Conservation (phyloP, 2,113 vertebrate genomes). For the Amphiprion ocellaris region DNA sequence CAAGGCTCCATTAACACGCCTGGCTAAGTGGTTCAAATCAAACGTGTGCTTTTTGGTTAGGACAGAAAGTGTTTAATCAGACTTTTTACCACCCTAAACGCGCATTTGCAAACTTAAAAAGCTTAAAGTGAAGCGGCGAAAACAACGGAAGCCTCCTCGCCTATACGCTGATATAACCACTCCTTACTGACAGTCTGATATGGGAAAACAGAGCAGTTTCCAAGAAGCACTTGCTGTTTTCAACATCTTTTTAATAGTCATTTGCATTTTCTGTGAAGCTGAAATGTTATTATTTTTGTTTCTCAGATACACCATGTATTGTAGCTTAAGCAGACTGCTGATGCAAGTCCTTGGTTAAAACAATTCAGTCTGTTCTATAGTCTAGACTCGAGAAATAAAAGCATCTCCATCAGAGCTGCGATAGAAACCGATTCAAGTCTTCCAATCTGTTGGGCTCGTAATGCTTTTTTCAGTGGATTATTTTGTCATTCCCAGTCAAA, state of each 20-base stretch:
- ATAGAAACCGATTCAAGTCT: not conserved
- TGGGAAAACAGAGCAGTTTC: not conserved
- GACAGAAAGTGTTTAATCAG: conserved; percentile 29
- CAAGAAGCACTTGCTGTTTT: too few species aligned
- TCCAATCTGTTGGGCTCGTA: not conserved
- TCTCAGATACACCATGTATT: not conserved
- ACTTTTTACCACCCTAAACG: conserved; percentile 15
- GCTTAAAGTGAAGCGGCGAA: not conserved
- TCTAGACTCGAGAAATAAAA: conserved; percentile 7
- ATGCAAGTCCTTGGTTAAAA: not conserved
- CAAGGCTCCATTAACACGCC: conserved; percentile 25
- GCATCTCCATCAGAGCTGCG: not conserved
- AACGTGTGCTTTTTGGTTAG: conserved; percentile 10
- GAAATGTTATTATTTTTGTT: not conserved
- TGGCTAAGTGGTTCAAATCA: conserved; percentile 25
- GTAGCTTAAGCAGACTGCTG: not conserved
- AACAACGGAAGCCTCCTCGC: not conserved
- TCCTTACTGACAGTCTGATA: not conserved
- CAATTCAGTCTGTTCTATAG: not conserved
- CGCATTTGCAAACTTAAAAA: conserved; percentile 6
- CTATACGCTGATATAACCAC: not conserved
- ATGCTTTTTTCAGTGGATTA: too few species aligned
- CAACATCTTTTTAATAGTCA: too few species aligned
- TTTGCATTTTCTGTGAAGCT: too few species aligned
- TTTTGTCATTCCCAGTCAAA: not conserved